Evolutionary conservation across 2,797 vertebrate species (phyloP).

Genomic region (Orientallactaga sibirica): DNA sequence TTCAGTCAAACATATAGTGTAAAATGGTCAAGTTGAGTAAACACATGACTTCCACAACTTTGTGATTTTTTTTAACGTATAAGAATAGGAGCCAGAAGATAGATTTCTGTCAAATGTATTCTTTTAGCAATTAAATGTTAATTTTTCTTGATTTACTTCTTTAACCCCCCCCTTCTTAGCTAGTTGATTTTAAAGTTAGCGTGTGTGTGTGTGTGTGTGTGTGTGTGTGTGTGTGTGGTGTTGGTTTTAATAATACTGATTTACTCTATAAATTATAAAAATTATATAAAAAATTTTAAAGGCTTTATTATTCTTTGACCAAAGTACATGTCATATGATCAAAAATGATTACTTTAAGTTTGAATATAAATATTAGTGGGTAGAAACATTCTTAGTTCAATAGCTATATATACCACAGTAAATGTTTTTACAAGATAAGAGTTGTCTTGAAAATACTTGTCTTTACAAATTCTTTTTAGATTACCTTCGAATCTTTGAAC

Average conservation of each 20-base stretch:
- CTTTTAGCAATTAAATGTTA: neutral
- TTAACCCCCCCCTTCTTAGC: neutral
- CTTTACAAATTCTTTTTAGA: constrained; percentile 56
- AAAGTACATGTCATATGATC: constrained; percentile 35
- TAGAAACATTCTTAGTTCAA: constrained; percentile 38
- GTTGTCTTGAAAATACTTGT: constrained; percentile 10
- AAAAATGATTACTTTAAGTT: constrained; percentile 55
- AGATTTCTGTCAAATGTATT: constrained; percentile 5
- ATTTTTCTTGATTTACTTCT: neutral
- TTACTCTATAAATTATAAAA: constrained; percentile 16
- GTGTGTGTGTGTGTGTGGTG: neutral
- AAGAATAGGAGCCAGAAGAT: neutral
- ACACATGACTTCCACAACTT: neutral
- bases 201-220: neutral
- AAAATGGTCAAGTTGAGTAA: constrained; percentile 38
- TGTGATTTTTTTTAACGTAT: neutral
- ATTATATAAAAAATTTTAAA: neutral
- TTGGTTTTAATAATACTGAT: constrained; percentile 53
- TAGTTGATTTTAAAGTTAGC: constrained; percentile 49
- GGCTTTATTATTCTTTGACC: neutral
- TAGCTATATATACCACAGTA: neutral
- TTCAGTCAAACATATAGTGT: neutral
- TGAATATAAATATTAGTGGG: constrained; percentile 43
- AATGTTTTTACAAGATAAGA: constrained; percentile 41
- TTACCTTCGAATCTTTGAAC: constrained; percentile 16